Percentiles rank a stretch among this genome's conserved stretches.
phyloP scores from a whole-genome alignment of 1,140 invertebrate species.

The Dinoponera quadriceps region DNA sequence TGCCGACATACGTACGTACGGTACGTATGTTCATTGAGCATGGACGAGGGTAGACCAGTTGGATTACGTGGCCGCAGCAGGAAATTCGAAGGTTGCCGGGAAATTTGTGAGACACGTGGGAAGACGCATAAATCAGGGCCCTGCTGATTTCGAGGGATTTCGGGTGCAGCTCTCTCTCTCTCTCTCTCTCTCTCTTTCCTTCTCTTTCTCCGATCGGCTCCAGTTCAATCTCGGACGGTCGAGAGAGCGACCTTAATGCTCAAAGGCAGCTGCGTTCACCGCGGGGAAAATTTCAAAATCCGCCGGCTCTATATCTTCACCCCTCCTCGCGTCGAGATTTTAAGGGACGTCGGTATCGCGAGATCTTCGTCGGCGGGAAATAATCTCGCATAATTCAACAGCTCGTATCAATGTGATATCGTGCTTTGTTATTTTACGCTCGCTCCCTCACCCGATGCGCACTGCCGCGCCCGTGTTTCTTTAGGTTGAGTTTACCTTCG shows the following conservation, averaged over 20 bases:
- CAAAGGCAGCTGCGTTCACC: slow-evolving; percentile 5
- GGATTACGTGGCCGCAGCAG: slow-evolving; percentile 57
- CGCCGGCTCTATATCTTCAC: neutral
- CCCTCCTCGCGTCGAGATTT: neutral
- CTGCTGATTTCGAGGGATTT: slow-evolving; percentile 54
- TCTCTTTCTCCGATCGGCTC: too few species aligned
- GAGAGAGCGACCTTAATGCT: slow-evolving; percentile 24
- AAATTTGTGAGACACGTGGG: slow-evolving; percentile 62
- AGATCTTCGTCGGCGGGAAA: neutral
- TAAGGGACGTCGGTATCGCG: neutral
- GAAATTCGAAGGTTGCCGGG: slow-evolving; percentile 61
- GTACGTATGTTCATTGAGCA: neutral
- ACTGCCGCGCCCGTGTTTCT: neutral
- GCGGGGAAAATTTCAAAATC: slow-evolving; percentile 24
- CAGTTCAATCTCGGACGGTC: slow-evolving; percentile 29
- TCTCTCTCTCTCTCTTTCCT: too few species aligned
- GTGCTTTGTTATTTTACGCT: neutral
- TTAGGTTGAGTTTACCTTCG: neutral
- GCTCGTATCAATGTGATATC: slow-evolving; percentile 3
- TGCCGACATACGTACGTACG: slow-evolving; percentile 30
- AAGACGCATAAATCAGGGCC: slow-evolving; percentile 56
- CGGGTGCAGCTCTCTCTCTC: too few species aligned
- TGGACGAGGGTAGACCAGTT: slow-evolving; percentile 29
- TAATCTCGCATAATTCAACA: neutral
- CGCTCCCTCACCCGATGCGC: neutral